Percentiles rank a stretch among this genome's conserved stretches.
These are phyloP conservation scores for Apis florea DNA, from an alignment of 1,140 invertebrate genomes.

Conservation along the genomic window DNA sequence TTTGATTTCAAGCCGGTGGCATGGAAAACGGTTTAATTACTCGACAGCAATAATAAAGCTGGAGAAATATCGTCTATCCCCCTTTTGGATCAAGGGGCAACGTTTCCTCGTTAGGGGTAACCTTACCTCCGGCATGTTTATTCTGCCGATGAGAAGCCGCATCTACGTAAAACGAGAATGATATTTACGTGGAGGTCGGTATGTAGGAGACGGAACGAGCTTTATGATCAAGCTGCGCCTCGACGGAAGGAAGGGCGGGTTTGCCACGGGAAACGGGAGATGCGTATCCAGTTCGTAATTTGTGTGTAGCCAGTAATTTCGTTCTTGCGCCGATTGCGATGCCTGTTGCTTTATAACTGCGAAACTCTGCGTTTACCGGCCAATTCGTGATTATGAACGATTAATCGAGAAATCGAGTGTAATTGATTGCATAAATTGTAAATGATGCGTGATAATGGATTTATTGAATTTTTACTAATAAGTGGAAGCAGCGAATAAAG, in stretches of 20 bases:
- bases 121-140: slow-evolving; percentile 57
- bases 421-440: too few relatives aligned
- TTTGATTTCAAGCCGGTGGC: background rate
- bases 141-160: slow-evolving; percentile 64
- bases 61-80: slow-evolving; percentile 36
- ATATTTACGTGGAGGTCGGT: slow-evolving; percentile 59
- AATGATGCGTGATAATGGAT: too few relatives aligned
- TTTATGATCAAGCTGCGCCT: slow-evolving; percentile 61
- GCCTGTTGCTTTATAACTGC: slow-evolving; percentile 35
- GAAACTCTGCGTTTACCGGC: too few relatives aligned
- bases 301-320: slow-evolving; percentile 60
- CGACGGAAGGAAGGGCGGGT: slow-evolving; percentile 41
- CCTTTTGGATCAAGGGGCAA: slow-evolving; percentile 31
- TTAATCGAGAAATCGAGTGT: too few relatives aligned
- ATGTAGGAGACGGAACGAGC: slow-evolving; percentile 55
- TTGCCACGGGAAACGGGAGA: slow-evolving; percentile 47
- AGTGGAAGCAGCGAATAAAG: background rate
- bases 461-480: background rate
- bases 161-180: slow-evolving; percentile 65
- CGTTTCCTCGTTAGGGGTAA: slow-evolving; percentile 57
- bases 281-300: slow-evolving; percentile 65
- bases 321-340: slow-evolving; percentile 43
- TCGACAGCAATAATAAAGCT: slow-evolving; percentile 47
- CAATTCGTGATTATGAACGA: background rate
- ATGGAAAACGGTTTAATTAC: slow-evolving; percentile 50